These are phyloP conservation scores for Columbina picui DNA, from an alignment of 2,113 vertebrate genomes.

Conservation along the genomic window DNA sequence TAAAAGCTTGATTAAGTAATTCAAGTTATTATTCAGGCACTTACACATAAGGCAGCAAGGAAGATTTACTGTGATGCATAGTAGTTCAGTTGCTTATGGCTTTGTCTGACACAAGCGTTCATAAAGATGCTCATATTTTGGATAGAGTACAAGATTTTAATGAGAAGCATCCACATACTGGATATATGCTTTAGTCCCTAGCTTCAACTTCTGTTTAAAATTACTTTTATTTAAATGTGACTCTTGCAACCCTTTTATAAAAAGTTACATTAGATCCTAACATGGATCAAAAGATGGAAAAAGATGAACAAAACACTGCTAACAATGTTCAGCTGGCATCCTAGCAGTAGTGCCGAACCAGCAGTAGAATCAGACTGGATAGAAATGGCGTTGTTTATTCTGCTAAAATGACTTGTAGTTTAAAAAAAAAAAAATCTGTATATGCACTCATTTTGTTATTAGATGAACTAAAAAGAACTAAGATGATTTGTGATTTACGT, in stretches of 20 bases:
- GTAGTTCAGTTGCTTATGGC: not conserved
- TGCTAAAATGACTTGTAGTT: not conserved
- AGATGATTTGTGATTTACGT: not conserved
- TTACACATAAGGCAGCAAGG: not conserved
- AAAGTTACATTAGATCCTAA: not conserved
- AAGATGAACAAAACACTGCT: not conserved
- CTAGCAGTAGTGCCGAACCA: not conserved
- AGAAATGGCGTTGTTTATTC: not conserved
- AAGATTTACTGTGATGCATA: not conserved
- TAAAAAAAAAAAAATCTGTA: not conserved
- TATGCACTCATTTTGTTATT: not conserved
- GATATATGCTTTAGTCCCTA: not conserved
- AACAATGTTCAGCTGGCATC: not conserved
- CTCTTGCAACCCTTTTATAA: not conserved
- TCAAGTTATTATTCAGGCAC: not conserved
- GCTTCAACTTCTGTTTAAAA: not conserved
- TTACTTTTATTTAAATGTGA: not conserved
- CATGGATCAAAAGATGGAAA: not conserved
- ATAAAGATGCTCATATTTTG: not conserved
- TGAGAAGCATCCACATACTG: not conserved
- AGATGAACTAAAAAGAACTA: not conserved
- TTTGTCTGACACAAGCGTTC: fast-evolving
- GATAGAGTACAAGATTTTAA: not conserved
- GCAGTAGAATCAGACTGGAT: not conserved
- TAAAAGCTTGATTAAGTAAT: not conserved